Evolutionary conservation across 2,888 invertebrate genomes (phyloP).

Genomic region (Volucella zonaria): DNA sequence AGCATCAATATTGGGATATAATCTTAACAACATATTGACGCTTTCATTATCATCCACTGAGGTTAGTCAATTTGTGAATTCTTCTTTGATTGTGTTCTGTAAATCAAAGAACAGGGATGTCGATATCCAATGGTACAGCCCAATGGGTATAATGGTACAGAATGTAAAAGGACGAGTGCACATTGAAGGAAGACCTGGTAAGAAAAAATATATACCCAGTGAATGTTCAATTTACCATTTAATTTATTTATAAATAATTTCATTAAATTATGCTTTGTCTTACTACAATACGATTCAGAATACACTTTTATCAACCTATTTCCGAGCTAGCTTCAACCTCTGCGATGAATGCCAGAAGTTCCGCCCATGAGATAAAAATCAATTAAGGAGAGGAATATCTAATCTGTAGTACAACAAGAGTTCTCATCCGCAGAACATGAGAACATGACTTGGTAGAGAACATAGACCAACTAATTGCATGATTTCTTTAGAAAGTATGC

Average conservation of each 20-base stretch:
- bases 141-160: slow-evolving; percentile 79
- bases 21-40: slow-evolving; percentile 76
- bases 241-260: background rate
- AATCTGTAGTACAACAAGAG: too few relatives aligned
- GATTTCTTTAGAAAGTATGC: too few relatives aligned
- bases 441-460: too few relatives aligned
- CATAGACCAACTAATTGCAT: too few relatives aligned
- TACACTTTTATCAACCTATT: too few relatives aligned
- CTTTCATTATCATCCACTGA: slow-evolving; percentile 80
- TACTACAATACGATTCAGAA: too few relatives aligned
- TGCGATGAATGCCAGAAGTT: too few relatives aligned
- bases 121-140: slow-evolving; percentile 81
- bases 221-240: too few relatives aligned
- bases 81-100: slow-evolving; percentile 83
- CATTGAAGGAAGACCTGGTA: slow-evolving; percentile 81
- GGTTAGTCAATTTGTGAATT: slow-evolving; percentile 82
- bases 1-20: slow-evolving; percentile 52
- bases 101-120: slow-evolving; percentile 78
- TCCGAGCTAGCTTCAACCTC: too few relatives aligned
- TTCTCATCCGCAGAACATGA: too few relatives aligned
- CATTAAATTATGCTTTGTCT: background rate
- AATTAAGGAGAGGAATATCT: too few relatives aligned
- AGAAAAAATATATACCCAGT: slow-evolving; percentile 40
- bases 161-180: slow-evolving; percentile 82
- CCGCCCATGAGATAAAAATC: too few relatives aligned